Conservation (phyloP, 2,797 vertebrate species). For the Neostethus bicornis region DNA sequence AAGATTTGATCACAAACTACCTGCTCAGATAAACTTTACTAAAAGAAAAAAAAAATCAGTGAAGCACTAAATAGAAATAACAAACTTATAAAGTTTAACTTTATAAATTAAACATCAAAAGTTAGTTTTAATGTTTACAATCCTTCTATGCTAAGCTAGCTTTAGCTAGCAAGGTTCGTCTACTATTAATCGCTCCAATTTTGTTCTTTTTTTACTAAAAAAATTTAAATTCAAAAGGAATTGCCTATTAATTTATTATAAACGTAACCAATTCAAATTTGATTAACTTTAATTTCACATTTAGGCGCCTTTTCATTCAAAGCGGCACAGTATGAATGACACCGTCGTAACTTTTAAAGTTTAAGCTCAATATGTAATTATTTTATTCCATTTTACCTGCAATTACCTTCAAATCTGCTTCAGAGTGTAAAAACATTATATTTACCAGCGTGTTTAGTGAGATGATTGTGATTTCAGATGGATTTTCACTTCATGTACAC, state of each 20-base stretch:
- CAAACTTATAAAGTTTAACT: too few relatives aligned
- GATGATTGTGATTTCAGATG: slow-evolving; percentile 76
- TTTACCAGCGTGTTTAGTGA: slow-evolving; percentile 70
- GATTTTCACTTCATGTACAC: slow-evolving; percentile 57
- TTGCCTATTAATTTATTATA: fast-evolving
- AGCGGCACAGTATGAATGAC: slow-evolving; percentile 43
- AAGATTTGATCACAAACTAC: too few relatives aligned
- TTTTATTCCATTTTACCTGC: slow-evolving; percentile 22
- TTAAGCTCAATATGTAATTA: neutral
- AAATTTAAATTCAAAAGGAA: fast-evolving
- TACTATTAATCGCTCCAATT: too few relatives aligned
- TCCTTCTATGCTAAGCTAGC: too few relatives aligned
- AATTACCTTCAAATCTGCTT: neutral
- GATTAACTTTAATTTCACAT: neutral
- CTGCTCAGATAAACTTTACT: too few relatives aligned
- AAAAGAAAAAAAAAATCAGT: too few relatives aligned
- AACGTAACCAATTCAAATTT: too few relatives aligned
- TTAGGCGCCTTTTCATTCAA: slow-evolving; percentile 57
- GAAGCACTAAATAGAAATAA: too few relatives aligned
- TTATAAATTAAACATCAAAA: fast-evolving
- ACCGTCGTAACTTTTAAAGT: neutral
- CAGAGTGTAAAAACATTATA: slow-evolving; percentile 7
- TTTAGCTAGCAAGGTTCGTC: too few relatives aligned
- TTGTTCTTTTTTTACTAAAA: neutral
- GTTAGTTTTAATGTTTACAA: slow-evolving; percentile 18